Percentiles rank a stretch among this genome's conserved stretches.
Conservation (phyloP, 2,888 invertebrate genomes). For the Hirtodrosophila trivittata region DNA sequence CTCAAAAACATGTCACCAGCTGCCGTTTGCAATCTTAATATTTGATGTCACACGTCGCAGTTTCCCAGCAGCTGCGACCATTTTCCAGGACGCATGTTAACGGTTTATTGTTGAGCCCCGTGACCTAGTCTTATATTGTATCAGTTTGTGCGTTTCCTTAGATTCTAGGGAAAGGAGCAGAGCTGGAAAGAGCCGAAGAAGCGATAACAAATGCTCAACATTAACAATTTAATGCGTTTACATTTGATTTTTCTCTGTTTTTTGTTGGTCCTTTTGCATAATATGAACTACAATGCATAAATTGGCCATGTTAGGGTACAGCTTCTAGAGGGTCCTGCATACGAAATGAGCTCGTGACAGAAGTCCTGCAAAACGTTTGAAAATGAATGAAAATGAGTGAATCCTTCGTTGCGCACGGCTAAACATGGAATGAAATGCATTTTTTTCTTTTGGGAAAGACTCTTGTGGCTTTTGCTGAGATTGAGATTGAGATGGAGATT, state of each 20-base stretch:
- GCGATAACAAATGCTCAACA: constrained; percentile 39
- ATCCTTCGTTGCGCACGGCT: constrained; percentile 52
- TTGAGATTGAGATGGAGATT: too few relatives aligned
- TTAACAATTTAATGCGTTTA: constrained; percentile 37
- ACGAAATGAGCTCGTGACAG: constrained; percentile 52
- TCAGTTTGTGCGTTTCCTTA: background rate
- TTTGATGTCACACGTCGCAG: constrained; percentile 72
- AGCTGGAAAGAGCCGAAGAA: constrained; percentile 5
- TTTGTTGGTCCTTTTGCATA: constrained; percentile 17
- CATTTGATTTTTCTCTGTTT: constrained; percentile 27
- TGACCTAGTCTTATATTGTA: constrained; percentile 31
- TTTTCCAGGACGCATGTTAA: constrained; percentile 36
- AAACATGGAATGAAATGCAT: constrained; percentile 42
- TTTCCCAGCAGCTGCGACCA: constrained; percentile 59
- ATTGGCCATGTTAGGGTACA: constrained; percentile 51
- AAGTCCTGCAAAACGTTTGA: constrained; percentile 18
- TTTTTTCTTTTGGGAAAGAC: constrained; percentile 19
- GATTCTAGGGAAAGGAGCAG: background rate
- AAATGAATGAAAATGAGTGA: constrained; percentile 36
- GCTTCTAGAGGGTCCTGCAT: constrained; percentile 57
- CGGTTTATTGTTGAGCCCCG: constrained; percentile 39
- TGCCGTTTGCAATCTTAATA: constrained; percentile 78
- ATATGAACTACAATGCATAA: constrained; percentile 57
- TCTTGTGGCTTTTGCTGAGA: constrained; percentile 7
- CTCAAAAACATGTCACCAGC: constrained; percentile 61